Evolutionary conservation across 2,797 vertebrate genomes (phyloP).

Genomic region (Pristis pectinata): DNA sequence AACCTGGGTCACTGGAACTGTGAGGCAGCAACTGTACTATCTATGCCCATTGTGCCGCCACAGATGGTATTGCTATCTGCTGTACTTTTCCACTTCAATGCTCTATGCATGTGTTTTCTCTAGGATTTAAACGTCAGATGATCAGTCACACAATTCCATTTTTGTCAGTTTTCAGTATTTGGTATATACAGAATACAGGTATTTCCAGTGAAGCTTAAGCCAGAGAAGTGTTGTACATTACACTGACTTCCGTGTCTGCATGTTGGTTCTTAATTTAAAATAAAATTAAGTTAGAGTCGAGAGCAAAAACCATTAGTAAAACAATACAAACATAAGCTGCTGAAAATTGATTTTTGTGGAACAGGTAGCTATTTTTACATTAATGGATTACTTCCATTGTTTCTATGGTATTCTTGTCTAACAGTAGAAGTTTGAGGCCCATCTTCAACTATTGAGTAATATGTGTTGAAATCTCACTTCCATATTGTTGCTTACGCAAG

Average conservation of each 20-base stretch:
- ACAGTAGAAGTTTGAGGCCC: neutral
- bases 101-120: neutral
- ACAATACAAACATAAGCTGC: neutral
- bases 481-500: neutral
- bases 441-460: neutral
- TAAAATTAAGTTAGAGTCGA: neutral
- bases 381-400: neutral
- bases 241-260: neutral
- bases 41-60: no score
- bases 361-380: neutral
- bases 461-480: neutral
- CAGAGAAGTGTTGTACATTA: neutral
- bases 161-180: neutral
- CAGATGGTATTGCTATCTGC: neutral
- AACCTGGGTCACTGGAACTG: neutral
- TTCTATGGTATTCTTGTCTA: neutral
- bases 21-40: no score
- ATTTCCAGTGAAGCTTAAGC: neutral
- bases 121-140: neutral
- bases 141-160: no score
- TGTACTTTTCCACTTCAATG: neutral
- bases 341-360: neutral
- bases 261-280: neutral
- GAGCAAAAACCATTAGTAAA: neutral
- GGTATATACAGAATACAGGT: neutral